These are phyloP conservation scores for Drosophila sulfurigaster DNA, from an alignment of 1,140 invertebrate genomes.

Conservation along the genomic window DNA sequence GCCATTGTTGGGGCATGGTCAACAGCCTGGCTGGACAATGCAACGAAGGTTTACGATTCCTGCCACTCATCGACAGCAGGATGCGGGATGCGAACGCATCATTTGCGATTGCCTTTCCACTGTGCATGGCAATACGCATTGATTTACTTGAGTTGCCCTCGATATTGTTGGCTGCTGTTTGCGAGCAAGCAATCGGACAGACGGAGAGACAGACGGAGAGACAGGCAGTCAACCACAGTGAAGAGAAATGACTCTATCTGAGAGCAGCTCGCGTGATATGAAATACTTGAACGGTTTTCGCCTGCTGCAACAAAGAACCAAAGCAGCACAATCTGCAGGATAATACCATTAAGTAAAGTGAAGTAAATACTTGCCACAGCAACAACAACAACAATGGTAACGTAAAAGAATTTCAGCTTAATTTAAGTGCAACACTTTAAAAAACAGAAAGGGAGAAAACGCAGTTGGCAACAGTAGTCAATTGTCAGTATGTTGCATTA, in stretches of 20 bases:
- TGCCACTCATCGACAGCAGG: slow-evolving; percentile 55
- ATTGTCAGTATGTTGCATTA: slow-evolving; percentile 79
- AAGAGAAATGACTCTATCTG: slow-evolving; percentile 50
- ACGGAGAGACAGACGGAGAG: not conserved
- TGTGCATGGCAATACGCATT: slow-evolving; percentile 23
- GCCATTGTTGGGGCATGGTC: slow-evolving; percentile 62
- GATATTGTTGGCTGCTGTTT: slow-evolving; percentile 47
- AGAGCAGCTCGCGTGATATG: slow-evolving; percentile 39
- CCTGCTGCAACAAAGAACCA: slow-evolving; percentile 6
- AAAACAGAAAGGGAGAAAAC: not conserved
- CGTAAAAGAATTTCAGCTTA: slow-evolving; percentile 19
- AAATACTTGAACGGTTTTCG: slow-evolving; percentile 37
- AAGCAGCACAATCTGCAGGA: slow-evolving; percentile 11
- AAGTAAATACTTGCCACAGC: slow-evolving; percentile 10
- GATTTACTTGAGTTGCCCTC: slow-evolving; percentile 44
- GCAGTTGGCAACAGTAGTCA: slow-evolving; percentile 52
- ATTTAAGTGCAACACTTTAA: slow-evolving; percentile 28
- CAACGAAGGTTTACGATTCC: slow-evolving; percentile 43
- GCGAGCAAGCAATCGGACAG: slow-evolving; percentile 5
- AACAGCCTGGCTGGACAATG: slow-evolving; percentile 27
- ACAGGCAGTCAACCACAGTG: slow-evolving; percentile 4
- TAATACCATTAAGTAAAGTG: slow-evolving; percentile 23
- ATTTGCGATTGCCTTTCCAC: slow-evolving; percentile 53
- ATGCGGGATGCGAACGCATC: slow-evolving; percentile 60
- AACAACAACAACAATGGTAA: not conserved